A percentile compares a stretch with the other conserved stretches of the same genome.
phyloP scores from a whole-genome alignment of 2,113 vertebrate genomes.

The Vulpes lagopus region DNA sequence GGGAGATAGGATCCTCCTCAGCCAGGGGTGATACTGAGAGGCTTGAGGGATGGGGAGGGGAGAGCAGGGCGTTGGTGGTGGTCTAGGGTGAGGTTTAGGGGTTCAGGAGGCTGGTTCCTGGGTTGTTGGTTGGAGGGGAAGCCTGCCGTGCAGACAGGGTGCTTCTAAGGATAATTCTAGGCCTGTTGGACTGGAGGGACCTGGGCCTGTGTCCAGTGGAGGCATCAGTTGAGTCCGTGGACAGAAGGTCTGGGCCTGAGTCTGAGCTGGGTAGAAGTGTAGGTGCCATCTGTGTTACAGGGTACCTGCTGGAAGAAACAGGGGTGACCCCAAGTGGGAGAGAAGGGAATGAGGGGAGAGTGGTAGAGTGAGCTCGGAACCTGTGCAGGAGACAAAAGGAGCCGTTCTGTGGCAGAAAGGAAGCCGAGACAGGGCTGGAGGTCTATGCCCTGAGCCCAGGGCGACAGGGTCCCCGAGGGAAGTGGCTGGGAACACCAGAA shows the following conservation, averaged over 20 bases:
- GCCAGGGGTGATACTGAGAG: background rate
- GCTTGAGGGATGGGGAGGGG: background rate
- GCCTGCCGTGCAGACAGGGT: background rate
- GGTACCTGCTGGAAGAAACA: rapidly evolving
- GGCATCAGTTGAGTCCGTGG: background rate
- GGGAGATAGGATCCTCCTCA: background rate
- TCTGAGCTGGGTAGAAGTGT: background rate
- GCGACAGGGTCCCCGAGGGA: background rate
- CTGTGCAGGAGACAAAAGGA: background rate
- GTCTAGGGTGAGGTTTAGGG: background rate
- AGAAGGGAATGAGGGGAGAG: background rate
- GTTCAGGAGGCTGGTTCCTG: background rate
- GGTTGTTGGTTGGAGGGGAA: background rate
- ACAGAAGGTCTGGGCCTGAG: background rate
- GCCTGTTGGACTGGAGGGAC: background rate
- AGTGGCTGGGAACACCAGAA: no score
- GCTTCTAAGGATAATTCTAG: background rate
- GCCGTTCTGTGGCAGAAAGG: background rate
- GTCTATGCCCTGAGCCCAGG: background rate
- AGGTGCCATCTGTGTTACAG: background rate
- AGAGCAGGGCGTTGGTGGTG: background rate
- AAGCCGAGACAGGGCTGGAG: background rate
- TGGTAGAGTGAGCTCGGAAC: background rate
- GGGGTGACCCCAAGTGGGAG: background rate
- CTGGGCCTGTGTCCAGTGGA: background rate